Base-by-base conservation (phyloP, 2,888 invertebrate genomes). In the Trypoxylon attenuatum region DNA sequence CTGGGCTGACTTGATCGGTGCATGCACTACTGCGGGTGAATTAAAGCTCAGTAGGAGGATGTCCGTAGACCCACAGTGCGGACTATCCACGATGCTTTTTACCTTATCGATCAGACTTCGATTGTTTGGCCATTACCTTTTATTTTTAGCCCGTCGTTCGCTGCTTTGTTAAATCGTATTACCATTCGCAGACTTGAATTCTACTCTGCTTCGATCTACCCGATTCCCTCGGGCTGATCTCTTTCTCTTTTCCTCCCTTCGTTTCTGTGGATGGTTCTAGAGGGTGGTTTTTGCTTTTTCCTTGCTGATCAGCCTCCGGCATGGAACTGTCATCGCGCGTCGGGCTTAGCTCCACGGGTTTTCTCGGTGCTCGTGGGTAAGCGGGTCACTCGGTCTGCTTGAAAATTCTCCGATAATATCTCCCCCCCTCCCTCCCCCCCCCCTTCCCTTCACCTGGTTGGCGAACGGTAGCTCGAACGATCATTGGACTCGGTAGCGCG, bases 21-120 rank as follows among this genome's bases (percentile, higher is more conserved):
- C 49, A 63, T 66, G 53, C 52, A 73, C 75, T 75, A 76, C 76
- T 76, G 70, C 68, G 68, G 70, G 42, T 61, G 76, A 73, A 76
- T 75, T 65, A 76, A 75, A 73, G 46, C 71, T 58, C 70, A 63
- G 70, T 52, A 67, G 58, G 55, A 59, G 65, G 62, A 68, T 76
- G 75, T 58, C 68, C 60, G 65, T 39, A 63, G 59, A n/a, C n/a
- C 49, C 57, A 25, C 47, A 49, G 43, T 53, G 55, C 46, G 55
- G 42, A 25, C 41, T 33, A 33, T 25, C 56, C 27, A 49, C 23
- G 57, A n/a, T 42, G 52, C 65, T 71, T 61, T 67, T 65, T 59
- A 71, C 57, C 39, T 42, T 82, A 84, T 83, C 81, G 83, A 84
- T 84, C 77, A 69, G 66, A 52, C 74, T 82, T 83, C 79, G 82